These are phyloP conservation scores for Coenobita brevimanus DNA, from an alignment of 1,140 invertebrate genomes.

Conservation along the genomic window DNA sequence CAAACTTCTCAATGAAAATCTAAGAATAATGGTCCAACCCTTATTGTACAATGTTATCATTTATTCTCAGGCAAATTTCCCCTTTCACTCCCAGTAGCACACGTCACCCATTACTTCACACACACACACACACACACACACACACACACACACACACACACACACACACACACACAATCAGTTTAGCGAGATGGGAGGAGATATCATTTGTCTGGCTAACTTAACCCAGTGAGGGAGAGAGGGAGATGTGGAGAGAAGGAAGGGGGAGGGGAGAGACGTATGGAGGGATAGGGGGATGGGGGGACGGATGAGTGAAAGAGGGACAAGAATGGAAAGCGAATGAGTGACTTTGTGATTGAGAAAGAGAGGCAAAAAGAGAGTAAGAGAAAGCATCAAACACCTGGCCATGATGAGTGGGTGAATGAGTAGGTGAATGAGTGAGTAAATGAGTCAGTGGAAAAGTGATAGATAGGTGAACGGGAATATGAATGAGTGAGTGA, in stretches of 20 bases:
- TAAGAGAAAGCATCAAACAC: background rate
- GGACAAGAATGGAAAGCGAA: background rate
- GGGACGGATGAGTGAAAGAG: background rate
- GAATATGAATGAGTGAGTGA: too few species aligned
- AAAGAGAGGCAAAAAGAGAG: background rate
- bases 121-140: background rate
- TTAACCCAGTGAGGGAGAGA: background rate
- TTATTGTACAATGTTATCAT: too few species aligned
- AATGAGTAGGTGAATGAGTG: too few species aligned
- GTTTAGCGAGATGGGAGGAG: constrained; percentile 29
- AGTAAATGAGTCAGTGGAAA: too few species aligned
- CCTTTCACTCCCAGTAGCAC: too few species aligned
- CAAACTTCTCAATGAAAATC: too few species aligned
- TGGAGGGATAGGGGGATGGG: background rate
- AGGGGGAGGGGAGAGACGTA: background rate
- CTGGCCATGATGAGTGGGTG: too few species aligned
- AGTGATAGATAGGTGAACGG: too few species aligned
- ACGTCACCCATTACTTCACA: too few species aligned
- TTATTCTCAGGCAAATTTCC: too few species aligned
- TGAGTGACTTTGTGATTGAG: background rate
- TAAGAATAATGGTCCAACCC: too few species aligned
- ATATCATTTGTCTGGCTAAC: constrained; percentile 33
- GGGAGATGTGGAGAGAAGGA: background rate
- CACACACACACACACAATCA: constrained; percentile 23
- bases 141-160: background rate